Evolutionary conservation across 2,113 vertebrate species (phyloP).

Genomic region (Apeltes quadracus): DNA sequence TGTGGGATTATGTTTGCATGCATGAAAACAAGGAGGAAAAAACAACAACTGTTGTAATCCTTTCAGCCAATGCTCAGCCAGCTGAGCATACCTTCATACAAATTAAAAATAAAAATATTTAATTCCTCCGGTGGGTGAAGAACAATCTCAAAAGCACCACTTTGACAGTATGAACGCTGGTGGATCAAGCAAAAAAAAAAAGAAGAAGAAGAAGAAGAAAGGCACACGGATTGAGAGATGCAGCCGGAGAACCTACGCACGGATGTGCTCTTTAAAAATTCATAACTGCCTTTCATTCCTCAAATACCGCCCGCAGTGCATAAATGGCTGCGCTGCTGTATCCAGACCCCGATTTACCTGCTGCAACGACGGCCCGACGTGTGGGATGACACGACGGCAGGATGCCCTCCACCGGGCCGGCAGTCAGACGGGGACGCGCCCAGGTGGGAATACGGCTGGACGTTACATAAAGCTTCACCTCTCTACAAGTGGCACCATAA

Average conservation of each 20-base stretch:
- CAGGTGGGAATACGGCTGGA: slow-evolving; percentile 46
- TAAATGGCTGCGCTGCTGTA: slow-evolving; percentile 22
- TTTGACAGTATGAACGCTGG: slow-evolving; percentile 9
- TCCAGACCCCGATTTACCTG: slow-evolving; percentile 15
- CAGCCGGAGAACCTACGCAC: slow-evolving; percentile 3
- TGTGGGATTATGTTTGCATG: slow-evolving; percentile 62
- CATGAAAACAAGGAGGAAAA: slow-evolving; percentile 25
- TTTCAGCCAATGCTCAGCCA: slow-evolving; percentile 31
- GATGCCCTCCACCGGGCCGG: not conserved
- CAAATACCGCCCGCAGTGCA: slow-evolving; percentile 42
- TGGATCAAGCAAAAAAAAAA: slow-evolving; percentile 26
- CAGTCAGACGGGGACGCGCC: slow-evolving; percentile 23
- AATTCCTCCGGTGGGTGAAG: not conserved
- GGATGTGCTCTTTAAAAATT: slow-evolving; percentile 54
- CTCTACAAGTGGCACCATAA: slow-evolving; percentile 58
- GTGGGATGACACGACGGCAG: slow-evolving; percentile 14
- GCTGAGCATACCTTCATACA: slow-evolving; percentile 9
- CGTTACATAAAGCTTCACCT: slow-evolving; percentile 50
- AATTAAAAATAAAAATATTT: slow-evolving; percentile 27
- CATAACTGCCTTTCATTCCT: slow-evolving; percentile 42
- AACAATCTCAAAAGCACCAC: slow-evolving; percentile 1
- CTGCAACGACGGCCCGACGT: slow-evolving; percentile 4
- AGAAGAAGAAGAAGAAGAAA: no score
- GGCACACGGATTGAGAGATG: slow-evolving; percentile 22
- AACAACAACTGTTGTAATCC: slow-evolving; percentile 48